A percentile compares a stretch with the other conserved stretches of the same genome.
Evolutionary conservation across 2,888 invertebrate genomes (phyloP).

Genomic region (Aplocera efformata): DNA sequence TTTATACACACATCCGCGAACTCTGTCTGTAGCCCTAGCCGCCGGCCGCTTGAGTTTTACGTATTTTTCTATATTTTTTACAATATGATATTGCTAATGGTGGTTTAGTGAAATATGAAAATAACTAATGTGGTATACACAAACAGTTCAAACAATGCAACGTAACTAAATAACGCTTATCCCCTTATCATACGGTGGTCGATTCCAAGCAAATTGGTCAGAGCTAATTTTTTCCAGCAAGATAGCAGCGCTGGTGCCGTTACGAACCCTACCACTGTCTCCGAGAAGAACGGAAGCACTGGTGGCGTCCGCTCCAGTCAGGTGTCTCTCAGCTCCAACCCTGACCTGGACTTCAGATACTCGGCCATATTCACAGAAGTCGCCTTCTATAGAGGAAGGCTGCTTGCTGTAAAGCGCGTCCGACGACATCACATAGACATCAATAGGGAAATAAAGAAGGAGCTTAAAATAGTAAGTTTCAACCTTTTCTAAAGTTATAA

Average conservation of each 20-base stretch:
- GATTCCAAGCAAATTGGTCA: slow-evolving; percentile 57
- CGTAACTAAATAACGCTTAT: too few species aligned
- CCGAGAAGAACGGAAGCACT: slow-evolving; percentile 59
- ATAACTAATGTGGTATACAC: too few species aligned
- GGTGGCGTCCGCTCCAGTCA: slow-evolving; percentile 88
- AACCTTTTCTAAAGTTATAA: too few species aligned
- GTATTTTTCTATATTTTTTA: too few species aligned
- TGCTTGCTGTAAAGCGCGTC: slow-evolving; percentile 93
- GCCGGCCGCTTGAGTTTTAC: too few species aligned
- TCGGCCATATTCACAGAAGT: slow-evolving; percentile 95
- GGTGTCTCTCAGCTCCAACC: slow-evolving; percentile 95
- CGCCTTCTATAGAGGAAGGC: slow-evolving; percentile 92
- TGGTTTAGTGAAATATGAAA: too few species aligned
- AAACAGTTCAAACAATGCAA: too few species aligned
- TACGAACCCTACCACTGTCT: slow-evolving; percentile 87
- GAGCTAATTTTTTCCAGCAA: slow-evolving; percentile 79
- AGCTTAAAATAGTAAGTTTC: slow-evolving; percentile 89
- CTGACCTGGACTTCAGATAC: slow-evolving; percentile 93
- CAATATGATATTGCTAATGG: too few species aligned
- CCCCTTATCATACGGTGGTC: too few species aligned
- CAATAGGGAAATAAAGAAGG: slow-evolving; percentile 94
- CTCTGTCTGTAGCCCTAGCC: too few species aligned
- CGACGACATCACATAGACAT: slow-evolving; percentile 93
- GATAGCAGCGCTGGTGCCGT: slow-evolving; percentile 85
- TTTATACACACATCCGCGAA: too few species aligned